Base-by-base conservation (phyloP, 2,797 vertebrate species). In the Sphaeramia orbicularis region DNA sequence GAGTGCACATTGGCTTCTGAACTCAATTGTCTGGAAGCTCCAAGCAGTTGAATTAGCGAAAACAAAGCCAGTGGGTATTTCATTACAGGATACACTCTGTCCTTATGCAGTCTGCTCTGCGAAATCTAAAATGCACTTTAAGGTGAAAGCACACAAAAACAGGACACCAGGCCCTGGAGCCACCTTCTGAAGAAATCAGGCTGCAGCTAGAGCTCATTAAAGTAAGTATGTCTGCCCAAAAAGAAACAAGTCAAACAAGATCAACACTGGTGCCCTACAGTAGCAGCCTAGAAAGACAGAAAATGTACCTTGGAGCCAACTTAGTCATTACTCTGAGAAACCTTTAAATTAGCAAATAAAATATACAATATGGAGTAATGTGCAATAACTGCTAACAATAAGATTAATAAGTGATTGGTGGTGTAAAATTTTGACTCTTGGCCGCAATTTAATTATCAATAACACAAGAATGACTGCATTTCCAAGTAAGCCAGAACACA, bases 121-220 rank as follows among this genome's bases (percentile, higher is more conserved):
- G 32, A 62, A 77, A 75, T 76, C 43, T 54, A 45, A 83, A 81
- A 74, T 53, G 24, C 45, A 59, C 59, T 75, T 69, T 53, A 56
- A 81, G 48, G 59, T 61, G 64, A 83, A 75, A 71, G 53, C 52
- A 76, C 85, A 80, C 11, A 60, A 78, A 84, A 76, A 80, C 60
- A 85, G 74, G 83, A 74, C 57, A 52, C 13, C 53, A 51, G 48
- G 38, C 74, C 81, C 76, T 40, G 14, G 44, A 80, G 86, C 63
- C 58, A 85, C 83, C 72, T 77, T 81, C 74, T 82, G 35, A 64
- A 80, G 71, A 72, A 88, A 79, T 83, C 67, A 75, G 74, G 76
- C 73, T 75, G 58, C 50, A 85, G 84, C 76, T 71, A 58, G 75
- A 90, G 84, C 82, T 91, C 89, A 88, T 90, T 90, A 87, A 84